Percentiles rank a stretch among this genome's conserved stretches.
These are phyloP conservation scores for Caloenas nicobarica DNA, from an alignment of 2,113 vertebrate species.

Conservation along the genomic window DNA sequence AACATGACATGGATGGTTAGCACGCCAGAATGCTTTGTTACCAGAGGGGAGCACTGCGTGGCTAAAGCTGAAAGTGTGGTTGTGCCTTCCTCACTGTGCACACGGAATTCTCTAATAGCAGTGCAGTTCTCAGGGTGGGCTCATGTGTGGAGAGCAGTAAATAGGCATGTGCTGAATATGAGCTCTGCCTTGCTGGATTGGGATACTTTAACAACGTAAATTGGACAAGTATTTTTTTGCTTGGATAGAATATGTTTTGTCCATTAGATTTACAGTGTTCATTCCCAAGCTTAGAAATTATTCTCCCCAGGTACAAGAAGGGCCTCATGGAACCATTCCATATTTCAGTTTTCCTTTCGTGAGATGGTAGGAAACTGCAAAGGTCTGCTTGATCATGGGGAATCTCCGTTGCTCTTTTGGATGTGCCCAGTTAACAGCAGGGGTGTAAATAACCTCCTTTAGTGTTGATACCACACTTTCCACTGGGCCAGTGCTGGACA, in stretches of 20 bases:
- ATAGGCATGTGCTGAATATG: background rate
- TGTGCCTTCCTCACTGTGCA: background rate
- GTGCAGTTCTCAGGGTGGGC: background rate
- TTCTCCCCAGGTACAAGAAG: background rate
- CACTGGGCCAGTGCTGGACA: too few relatives aligned
- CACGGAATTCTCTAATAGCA: background rate
- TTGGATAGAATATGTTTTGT: background rate
- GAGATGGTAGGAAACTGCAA: background rate
- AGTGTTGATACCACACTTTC: background rate
- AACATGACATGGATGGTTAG: background rate
- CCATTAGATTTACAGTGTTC: background rate
- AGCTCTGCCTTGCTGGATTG: background rate
- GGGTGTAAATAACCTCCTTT: fast-evolving
- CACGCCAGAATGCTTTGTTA: background rate
- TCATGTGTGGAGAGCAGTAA: background rate
- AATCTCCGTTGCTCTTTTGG: background rate
- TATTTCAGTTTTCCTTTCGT: background rate
- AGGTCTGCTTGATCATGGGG: background rate
- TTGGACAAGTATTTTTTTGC: background rate
- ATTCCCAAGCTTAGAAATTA: background rate
- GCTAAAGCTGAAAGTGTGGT: background rate
- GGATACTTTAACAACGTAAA: background rate
- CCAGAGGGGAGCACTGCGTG: background rate
- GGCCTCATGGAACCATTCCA: background rate
- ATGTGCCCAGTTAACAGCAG: background rate